A percentile compares a stretch with the other conserved stretches of the same genome.
phyloP scores from a whole-genome alignment of 35 echinoderm and acorn worm species.

The Heliocidaris erythrogramma region DNA sequence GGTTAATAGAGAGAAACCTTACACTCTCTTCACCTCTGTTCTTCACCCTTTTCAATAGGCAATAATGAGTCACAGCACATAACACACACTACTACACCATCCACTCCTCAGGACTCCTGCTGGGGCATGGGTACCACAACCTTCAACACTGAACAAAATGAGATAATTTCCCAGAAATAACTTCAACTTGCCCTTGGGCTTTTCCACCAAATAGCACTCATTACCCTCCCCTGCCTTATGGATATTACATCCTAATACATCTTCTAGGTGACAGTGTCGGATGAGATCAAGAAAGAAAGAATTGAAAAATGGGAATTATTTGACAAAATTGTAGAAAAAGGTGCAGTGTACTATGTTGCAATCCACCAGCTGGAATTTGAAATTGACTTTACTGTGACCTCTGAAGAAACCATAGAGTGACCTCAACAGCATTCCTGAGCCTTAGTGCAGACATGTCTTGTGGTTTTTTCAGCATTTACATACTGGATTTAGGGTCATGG shows the following conservation, averaged over 20 bases:
- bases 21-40: background rate
- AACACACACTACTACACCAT: background rate
- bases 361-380: constrained; percentile 3
- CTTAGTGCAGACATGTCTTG: constrained; percentile 8
- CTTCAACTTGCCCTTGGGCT: background rate
- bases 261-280: background rate
- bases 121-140: background rate
- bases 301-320: background rate
- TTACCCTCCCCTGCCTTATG: background rate
- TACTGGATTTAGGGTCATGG: background rate
- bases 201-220: background rate
- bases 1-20: background rate
- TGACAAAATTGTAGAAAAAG: background rate
- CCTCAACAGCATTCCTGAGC: background rate
- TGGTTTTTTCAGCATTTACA: background rate
- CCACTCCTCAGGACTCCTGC: background rate
- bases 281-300: background rate
- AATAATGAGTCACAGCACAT: background rate
- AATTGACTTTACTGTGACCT: background rate
- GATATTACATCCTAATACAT: background rate
- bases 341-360: constrained; percentile 16
- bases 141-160: background rate
- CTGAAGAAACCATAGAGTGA: background rate
- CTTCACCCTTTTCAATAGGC: background rate
- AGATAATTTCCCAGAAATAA: background rate